These are phyloP conservation scores for Hirtodrosophila alboralis DNA, from an alignment of 2,888 invertebrate genomes.

Conservation along the genomic window DNA sequence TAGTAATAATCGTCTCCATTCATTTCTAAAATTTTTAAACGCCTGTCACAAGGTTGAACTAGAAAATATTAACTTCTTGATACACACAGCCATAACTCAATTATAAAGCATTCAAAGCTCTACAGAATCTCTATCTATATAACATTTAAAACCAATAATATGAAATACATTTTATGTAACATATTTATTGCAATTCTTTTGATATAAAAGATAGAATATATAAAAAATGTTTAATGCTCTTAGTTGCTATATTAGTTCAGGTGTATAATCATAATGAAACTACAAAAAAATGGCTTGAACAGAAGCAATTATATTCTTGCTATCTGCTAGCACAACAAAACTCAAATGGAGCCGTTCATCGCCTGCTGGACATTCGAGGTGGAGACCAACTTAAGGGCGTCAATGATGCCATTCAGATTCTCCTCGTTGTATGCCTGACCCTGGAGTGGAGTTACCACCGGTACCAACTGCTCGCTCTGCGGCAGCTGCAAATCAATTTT, in stretches of 20 bases:
- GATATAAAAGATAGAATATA: constrained; percentile 35
- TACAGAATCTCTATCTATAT: too few species aligned
- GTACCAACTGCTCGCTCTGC: constrained; percentile 81
- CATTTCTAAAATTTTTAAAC: too few species aligned
- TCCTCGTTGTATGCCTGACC: constrained; percentile 82
- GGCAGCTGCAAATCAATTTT: constrained; percentile 81
- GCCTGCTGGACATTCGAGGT: constrained; percentile 84
- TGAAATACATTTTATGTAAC: constrained; percentile 30
- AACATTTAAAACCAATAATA: too few species aligned
- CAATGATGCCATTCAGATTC: constrained; percentile 82
- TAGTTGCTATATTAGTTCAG: constrained; percentile 46
- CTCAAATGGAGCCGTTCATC: constrained; percentile 81
- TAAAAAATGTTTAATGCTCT: constrained; percentile 34
- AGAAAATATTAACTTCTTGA: too few species aligned
- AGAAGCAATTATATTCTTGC: neutral
- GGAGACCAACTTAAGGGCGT: constrained; percentile 83
- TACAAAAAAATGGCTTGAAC: constrained; percentile 21
- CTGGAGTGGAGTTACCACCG: constrained; percentile 82
- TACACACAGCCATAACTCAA: too few species aligned
- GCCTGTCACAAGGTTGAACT: too few species aligned
- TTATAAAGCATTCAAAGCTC: too few species aligned
- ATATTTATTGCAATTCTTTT: constrained; percentile 47
- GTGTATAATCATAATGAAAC: constrained; percentile 28
- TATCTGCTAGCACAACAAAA: constrained; percentile 32
- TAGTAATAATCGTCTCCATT: too few species aligned